A percentile compares a stretch with the other conserved stretches of the same genome.
These are phyloP conservation scores for Morpho deidamia DNA, from an alignment of 2,888 invertebrate species.

Conservation along the genomic window DNA sequence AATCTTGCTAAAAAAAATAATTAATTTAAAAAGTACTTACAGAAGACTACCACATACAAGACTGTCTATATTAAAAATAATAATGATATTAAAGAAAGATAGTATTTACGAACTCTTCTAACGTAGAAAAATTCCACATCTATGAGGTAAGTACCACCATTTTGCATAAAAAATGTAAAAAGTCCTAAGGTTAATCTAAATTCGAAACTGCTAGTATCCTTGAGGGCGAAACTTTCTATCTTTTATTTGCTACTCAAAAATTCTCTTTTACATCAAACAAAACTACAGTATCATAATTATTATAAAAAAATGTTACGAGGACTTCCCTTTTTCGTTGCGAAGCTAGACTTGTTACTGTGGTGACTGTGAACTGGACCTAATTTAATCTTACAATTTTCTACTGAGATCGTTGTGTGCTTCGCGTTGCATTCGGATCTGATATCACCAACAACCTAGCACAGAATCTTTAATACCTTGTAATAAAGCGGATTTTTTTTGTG, in stretches of 20 bases:
- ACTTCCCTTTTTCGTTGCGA: conserved; percentile 17
- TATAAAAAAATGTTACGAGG: not conserved
- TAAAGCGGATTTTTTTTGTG: conserved; percentile 27
- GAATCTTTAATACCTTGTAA: conserved; percentile 13
- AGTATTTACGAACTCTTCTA: no score
- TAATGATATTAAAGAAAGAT: no score
- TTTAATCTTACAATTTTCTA: conserved; percentile 70
- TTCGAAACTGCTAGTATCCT: no score
- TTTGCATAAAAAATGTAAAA: no score
- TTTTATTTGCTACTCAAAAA: not conserved
- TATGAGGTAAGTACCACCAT: no score
- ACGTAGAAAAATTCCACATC: no score
- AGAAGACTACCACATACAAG: no score
- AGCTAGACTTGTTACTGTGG: conserved; percentile 53
- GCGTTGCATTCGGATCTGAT: conserved; percentile 67
- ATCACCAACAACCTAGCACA: conserved; percentile 36
- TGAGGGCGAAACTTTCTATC: no score
- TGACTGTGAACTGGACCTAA: conserved; percentile 56
- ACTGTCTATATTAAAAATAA: no score
- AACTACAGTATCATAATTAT: conserved; percentile 2
- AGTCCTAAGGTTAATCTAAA: no score
- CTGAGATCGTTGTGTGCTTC: conserved; percentile 50
- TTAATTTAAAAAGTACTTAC: no score
- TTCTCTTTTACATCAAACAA: not conserved
- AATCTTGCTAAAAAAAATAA: no score